Percentiles rank a stretch among this genome's conserved stretches.
These are phyloP conservation scores for Aleiodes sp. DNA, from an alignment of 1,140 invertebrate genomes.

Conservation along the genomic window DNA sequence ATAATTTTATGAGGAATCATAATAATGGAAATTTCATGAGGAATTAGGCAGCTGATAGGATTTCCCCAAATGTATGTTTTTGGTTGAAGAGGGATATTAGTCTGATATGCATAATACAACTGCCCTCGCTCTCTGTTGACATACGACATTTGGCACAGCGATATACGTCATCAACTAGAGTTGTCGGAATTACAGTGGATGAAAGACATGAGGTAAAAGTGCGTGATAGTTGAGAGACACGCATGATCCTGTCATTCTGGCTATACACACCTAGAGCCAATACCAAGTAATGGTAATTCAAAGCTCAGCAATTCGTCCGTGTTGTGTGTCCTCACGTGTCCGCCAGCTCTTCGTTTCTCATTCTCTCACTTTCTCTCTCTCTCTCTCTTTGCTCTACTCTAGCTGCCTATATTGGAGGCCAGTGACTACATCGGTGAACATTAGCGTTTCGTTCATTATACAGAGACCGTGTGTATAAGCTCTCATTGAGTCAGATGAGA, in stretches of 20 bases:
- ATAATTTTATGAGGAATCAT: too few relatives aligned
- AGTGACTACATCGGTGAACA: not conserved
- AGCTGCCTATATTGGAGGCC: not conserved
- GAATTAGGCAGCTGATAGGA: too few relatives aligned
- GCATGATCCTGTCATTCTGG: constrained; percentile 10
- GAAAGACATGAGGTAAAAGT: constrained; percentile 16
- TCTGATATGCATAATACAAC: too few relatives aligned
- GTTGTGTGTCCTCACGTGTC: not conserved
- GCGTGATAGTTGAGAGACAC: constrained; percentile 26
- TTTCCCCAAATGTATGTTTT: too few relatives aligned
- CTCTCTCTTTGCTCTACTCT: not conserved
- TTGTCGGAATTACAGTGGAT: constrained; percentile 15
- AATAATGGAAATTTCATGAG: too few relatives aligned
- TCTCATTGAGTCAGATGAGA: not conserved
- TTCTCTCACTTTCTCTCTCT: not conserved
- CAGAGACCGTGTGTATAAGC: not conserved
- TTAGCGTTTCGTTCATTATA: not conserved
- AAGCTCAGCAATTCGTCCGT: not conserved
- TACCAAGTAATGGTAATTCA: constrained; percentile 10
- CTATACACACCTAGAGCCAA: constrained; percentile 8
- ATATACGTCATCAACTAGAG: constrained; percentile 4
- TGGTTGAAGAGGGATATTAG: too few relatives aligned
- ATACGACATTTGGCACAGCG: not conserved
- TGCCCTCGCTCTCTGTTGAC: not conserved
- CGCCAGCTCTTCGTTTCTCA: not conserved